phyloP scores from a whole-genome alignment of 30 jellyfish, hydroid and myxozoan genomes.

The Haliclystus octoradiatus region DNA sequence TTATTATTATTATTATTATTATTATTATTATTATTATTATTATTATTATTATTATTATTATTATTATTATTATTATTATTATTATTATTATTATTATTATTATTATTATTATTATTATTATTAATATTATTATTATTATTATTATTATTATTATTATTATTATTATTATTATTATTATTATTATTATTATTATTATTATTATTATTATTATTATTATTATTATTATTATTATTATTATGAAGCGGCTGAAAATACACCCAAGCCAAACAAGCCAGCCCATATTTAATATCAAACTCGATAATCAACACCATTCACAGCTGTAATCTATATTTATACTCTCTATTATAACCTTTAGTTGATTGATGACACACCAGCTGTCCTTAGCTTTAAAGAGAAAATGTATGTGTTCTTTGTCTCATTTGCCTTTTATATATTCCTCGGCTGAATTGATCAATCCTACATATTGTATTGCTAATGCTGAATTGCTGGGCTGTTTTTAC shows the following conservation, averaged over 20 bases:
- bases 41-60: constrained; percentile 3
- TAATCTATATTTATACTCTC: no score
- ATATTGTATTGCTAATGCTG: no score
- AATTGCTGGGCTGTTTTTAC: no score
- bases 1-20: constrained; percentile 2
- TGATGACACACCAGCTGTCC: no score
- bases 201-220: constrained; percentile 1
- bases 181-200: constrained; percentile 16
- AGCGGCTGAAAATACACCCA: not conserved
- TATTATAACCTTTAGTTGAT: no score
- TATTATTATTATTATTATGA: no score
- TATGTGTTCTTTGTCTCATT: no score
- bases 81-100: constrained; percentile 2
- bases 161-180: constrained; percentile 3
- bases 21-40: constrained; percentile 2
- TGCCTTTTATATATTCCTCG: no score
- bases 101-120: constrained; percentile 3
- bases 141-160: constrained; percentile 1
- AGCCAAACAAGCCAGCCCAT: not conserved
- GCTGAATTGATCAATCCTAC: no score
- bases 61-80: constrained; percentile 2
- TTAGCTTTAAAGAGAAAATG: no score
- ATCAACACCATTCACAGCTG: no score
- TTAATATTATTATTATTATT: constrained; percentile 1
- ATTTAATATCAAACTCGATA: not conserved